Conservation (phyloP, 2,797 vertebrate species). For the Xiphophorus birchmanni region DNA sequence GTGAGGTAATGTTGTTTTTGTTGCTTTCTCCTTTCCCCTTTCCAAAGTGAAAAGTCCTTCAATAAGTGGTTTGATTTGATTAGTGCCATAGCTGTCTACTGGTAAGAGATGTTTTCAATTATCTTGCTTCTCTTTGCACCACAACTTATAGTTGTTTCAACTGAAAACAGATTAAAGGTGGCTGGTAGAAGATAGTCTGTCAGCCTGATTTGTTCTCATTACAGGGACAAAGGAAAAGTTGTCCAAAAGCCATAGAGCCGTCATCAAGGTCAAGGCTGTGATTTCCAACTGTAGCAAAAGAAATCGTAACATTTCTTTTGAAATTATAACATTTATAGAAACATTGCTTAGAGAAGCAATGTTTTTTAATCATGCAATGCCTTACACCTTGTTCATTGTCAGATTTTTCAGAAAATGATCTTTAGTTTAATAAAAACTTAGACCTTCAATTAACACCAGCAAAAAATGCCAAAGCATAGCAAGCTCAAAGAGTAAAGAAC, state of each 20-base stretch:
- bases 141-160: slow-evolving; percentile 38
- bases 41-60: slow-evolving; percentile 24
- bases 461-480: neutral
- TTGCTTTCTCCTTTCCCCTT: neutral
- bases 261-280: neutral
- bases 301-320: neutral
- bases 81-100: slow-evolving; percentile 19
- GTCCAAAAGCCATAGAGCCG: slow-evolving; percentile 2
- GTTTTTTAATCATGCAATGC: neutral
- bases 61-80: slow-evolving; percentile 54
- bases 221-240: slow-evolving; percentile 14
- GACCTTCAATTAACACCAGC: neutral
- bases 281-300: neutral
- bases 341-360: neutral
- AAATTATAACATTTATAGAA: too few species aligned
- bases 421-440: neutral
- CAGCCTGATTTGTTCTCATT: slow-evolving; percentile 50
- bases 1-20: neutral
- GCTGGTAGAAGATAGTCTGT: slow-evolving; percentile 27
- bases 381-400: neutral
- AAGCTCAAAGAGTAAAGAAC: neutral
- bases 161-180: slow-evolving; percentile 48
- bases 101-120: slow-evolving; percentile 56
- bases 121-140: slow-evolving; percentile 51
- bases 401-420: neutral